phyloP scores from a whole-genome alignment of 2,113 vertebrate genomes.

The Paradoxurus hermaphroditus region DNA sequence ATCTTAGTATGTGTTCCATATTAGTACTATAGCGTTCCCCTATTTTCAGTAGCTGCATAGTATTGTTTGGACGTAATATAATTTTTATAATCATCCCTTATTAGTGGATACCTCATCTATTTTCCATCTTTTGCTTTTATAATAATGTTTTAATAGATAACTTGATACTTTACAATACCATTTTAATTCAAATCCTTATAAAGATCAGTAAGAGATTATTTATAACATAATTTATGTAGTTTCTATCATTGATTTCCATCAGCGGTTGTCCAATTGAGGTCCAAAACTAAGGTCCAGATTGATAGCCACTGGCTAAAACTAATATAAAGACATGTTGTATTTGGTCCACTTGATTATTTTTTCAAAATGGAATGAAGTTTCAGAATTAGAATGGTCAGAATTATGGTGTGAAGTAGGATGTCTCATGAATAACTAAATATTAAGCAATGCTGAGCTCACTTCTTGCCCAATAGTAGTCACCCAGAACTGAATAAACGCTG shows the following conservation, averaged over 20 bases:
- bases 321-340: neutral
- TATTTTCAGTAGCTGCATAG: neutral
- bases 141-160: constrained; percentile 22
- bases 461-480: neutral
- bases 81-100: neutral
- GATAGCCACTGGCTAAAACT: neutral
- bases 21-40: neutral
- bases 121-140: neutral
- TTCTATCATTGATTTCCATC: neutral
- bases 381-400: neutral
- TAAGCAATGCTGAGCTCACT: neutral
- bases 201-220: constrained; percentile 7
- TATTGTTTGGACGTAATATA: neutral
- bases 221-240: neutral
- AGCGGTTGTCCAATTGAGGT: neutral
- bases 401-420: neutral
- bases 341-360: neutral
- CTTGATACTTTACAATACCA: neutral
- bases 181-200: constrained; percentile 9
- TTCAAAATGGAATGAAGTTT: neutral
- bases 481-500: neutral
- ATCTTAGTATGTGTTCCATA: neutral
- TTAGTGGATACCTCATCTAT: neutral
- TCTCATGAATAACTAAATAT: neutral
- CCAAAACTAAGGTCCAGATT: neutral